Evolutionary conservation across 2,113 vertebrate species (phyloP).

Genomic region (Piprites chloris): DNA sequence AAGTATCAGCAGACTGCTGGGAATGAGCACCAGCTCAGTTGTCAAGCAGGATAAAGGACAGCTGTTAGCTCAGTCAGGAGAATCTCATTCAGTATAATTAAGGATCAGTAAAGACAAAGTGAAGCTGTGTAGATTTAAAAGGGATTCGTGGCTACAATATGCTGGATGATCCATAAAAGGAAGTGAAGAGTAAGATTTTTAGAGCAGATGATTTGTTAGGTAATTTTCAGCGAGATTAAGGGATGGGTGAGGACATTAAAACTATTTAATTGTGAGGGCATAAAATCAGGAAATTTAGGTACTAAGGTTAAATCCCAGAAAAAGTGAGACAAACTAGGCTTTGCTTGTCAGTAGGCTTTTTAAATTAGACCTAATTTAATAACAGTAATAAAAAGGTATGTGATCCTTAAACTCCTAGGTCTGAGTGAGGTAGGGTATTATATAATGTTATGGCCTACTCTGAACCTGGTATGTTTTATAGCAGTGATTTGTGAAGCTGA

Average conservation of each 20-base stretch:
- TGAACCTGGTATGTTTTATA: neutral
- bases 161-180: neutral
- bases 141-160: neutral
- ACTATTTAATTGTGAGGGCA: neutral
- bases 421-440: neutral
- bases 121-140: conserved; percentile 3
- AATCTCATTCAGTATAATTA: neutral
- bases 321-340: neutral
- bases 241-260: neutral
- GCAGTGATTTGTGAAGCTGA: neutral
- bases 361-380: neutral
- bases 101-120: neutral
- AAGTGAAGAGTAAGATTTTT: neutral
- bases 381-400: neutral
- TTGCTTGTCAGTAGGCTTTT: neutral
- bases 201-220: neutral
- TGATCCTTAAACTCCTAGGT: neutral
- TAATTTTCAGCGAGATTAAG: neutral
- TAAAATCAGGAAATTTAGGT: neutral
- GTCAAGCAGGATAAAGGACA: neutral
- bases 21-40: neutral
- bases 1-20: neutral
- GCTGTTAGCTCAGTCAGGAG: neutral
- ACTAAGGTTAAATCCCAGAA: neutral
- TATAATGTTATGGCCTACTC: neutral